Conservation (phyloP, 2,888 invertebrate species). For the Orchesellides sinensis region DNA sequence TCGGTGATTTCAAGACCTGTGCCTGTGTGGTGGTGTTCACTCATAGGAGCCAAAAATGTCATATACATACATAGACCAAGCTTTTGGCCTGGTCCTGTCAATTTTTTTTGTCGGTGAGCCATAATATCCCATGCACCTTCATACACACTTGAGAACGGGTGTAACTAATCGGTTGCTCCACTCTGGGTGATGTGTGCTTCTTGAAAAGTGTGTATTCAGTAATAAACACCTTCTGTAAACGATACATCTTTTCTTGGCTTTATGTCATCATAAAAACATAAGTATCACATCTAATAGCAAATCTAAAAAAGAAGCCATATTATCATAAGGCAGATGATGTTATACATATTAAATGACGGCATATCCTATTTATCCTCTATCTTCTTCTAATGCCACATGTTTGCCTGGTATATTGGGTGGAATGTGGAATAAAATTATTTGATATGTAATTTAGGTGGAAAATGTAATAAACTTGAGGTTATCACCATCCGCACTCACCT, state of each 20-base stretch:
- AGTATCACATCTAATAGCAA: too few species aligned
- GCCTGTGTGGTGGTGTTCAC: constrained; percentile 25
- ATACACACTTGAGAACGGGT: neutral
- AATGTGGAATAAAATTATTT: too few species aligned
- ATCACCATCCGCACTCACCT: too few species aligned
- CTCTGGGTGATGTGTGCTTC: neutral
- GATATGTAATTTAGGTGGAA: too few species aligned
- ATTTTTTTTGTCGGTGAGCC: neutral
- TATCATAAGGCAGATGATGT: too few species aligned
- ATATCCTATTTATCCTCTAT: too few species aligned
- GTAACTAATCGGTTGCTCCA: constrained; percentile 23
- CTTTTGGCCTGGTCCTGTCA: neutral
- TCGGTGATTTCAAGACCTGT: constrained; percentile 29
- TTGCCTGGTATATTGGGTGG: too few species aligned
- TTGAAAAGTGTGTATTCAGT: neutral
- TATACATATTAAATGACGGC: too few species aligned
- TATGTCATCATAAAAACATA: constrained; percentile 29
- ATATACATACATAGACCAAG: neutral
- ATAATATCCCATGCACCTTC: neutral
- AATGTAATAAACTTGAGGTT: too few species aligned
- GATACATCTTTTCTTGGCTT: constrained; percentile 37
- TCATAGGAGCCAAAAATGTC: constrained; percentile 13
- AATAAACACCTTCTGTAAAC: constrained; percentile 43
- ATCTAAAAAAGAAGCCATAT: too few species aligned
- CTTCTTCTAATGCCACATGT: too few species aligned